phyloP scores from a whole-genome alignment of 2,888 invertebrate genomes.

The Vannuccia rotundouncinata region DNA sequence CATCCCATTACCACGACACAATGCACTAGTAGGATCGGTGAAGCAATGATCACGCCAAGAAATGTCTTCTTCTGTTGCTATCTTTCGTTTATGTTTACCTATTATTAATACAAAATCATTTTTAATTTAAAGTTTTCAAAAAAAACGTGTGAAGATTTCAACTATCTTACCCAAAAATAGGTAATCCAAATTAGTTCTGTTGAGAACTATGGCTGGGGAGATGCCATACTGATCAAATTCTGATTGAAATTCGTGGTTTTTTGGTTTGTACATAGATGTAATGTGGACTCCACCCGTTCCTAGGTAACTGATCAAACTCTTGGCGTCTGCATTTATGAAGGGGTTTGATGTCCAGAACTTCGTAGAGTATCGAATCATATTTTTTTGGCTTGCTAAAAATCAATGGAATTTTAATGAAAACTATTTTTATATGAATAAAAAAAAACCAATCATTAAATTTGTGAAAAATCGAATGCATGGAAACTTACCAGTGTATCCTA shows the following conservation, averaged over 20 bases:
- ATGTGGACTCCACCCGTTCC: not conserved
- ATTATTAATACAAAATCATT: too few species aligned
- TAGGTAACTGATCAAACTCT: not conserved
- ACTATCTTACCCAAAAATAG: not conserved
- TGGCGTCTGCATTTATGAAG: not conserved
- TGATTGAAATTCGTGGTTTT: not conserved
- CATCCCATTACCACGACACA: too few species aligned
- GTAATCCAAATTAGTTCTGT: not conserved
- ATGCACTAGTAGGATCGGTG: too few species aligned
- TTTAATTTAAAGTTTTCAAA: too few species aligned
- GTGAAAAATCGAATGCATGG: too few species aligned
- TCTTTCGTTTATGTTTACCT: too few species aligned
- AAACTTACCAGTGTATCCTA: constrained; percentile 32
- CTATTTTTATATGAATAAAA: too few species aligned
- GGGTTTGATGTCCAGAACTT: not conserved
- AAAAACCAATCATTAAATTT: too few species aligned
- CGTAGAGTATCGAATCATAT: not conserved
- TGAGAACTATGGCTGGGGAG: not conserved
- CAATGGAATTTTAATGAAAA: too few species aligned
- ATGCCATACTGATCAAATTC: not conserved
- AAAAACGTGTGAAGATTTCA: too few species aligned
- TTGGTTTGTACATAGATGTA: not conserved
- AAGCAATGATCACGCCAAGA: too few species aligned
- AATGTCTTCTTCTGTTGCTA: too few species aligned
- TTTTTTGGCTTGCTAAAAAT: not conserved